These are phyloP conservation scores for Heterodera filipjevi DNA, from an alignment of 2,888 invertebrate genomes.

Conservation along the genomic window DNA sequence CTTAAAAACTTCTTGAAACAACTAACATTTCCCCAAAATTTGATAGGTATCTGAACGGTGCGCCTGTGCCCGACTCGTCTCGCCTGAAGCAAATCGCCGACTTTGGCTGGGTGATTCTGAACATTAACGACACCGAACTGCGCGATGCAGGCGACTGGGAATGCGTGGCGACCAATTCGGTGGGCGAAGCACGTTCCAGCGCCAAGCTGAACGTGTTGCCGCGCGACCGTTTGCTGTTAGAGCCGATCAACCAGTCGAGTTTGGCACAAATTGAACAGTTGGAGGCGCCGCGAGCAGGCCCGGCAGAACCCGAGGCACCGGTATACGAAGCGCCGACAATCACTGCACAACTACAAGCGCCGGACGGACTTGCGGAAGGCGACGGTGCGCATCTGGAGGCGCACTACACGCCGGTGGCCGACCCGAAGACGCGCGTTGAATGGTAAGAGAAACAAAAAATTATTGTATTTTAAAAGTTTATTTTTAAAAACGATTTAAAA, in stretches of 20 bases:
- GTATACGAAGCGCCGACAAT: conserved; percentile 54
- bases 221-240: conserved; percentile 76
- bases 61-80: conserved; percentile 70
- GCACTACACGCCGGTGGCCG: conserved; percentile 79
- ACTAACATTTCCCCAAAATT: background rate
- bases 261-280: conserved; percentile 76
- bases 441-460: conserved; percentile 24
- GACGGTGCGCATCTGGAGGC: conserved; percentile 92
- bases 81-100: conserved; percentile 91
- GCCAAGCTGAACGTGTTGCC: conserved; percentile 50
- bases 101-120: conserved; percentile 88
- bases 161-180: conserved; percentile 88
- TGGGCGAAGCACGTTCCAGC: conserved; percentile 85
- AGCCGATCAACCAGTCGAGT: conserved; percentile 86
- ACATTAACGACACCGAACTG: conserved; percentile 72
- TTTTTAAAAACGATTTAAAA: too few species aligned
- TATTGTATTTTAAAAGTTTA: too few species aligned
- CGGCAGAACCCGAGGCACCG: conserved; percentile 42
- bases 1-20: too few species aligned
- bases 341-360: conserved; percentile 66
- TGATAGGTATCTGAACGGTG: conserved; percentile 79
- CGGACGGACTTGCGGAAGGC: conserved; percentile 81
- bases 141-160: conserved; percentile 89
- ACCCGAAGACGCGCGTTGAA: conserved; percentile 67
- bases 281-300: conserved; percentile 54